Evolutionary conservation across 2,888 invertebrate genomes (phyloP).

Genomic region (Noctua fimbriata): DNA sequence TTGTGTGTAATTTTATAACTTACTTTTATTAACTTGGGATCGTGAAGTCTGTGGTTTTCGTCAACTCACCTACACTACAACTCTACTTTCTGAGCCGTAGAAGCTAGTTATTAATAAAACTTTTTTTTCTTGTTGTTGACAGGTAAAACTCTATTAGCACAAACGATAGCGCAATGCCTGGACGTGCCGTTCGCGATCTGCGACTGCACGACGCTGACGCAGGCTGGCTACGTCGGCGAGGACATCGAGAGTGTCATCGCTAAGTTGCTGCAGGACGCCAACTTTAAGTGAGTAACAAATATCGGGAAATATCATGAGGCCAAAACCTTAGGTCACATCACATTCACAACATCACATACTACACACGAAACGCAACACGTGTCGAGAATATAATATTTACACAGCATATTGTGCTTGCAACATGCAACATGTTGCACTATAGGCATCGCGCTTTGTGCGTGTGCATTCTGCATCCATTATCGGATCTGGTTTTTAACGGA

Average conservation of each 20-base stretch:
- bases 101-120: neutral
- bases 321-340: neutral
- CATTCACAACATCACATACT: neutral
- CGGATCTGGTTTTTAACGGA: neutral
- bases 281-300: constrained; percentile 92
- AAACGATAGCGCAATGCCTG: constrained; percentile 98
- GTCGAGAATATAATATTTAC: neutral
- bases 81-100: too few relatives aligned
- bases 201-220: constrained; percentile 98
- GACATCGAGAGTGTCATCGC: constrained; percentile 99
- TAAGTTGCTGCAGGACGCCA: constrained; percentile 98
- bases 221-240: constrained; percentile 99
- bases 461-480: neutral
- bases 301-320: neutral
- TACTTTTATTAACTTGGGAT: too few relatives aligned
- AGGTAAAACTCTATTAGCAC: constrained; percentile 99
- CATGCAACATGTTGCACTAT: neutral
- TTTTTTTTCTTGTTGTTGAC: constrained; percentile 43
- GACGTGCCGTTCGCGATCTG: constrained; percentile 99
- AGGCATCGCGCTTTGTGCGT: neutral
- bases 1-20: too few relatives aligned
- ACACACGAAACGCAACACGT: neutral
- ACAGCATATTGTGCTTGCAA: neutral
- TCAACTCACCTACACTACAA: too few relatives aligned
- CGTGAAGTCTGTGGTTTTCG: too few relatives aligned